Evolutionary conservation across 2,797 vertebrate genomes (phyloP).

Genomic region (Nasua narica): DNA sequence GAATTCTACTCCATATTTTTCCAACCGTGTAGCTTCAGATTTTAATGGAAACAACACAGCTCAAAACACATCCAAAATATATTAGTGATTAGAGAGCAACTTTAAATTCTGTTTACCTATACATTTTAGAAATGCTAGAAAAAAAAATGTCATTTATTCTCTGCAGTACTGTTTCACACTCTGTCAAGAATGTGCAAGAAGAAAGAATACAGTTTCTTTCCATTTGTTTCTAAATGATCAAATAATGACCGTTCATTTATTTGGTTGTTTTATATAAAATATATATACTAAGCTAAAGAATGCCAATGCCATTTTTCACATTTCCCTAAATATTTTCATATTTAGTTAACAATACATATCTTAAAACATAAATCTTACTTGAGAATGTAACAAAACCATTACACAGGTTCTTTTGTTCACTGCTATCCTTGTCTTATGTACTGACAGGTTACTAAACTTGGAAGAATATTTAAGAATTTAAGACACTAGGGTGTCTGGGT

Average conservation of each 20-base stretch:
- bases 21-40: background rate
- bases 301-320: background rate
- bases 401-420: background rate
- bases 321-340: background rate
- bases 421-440: background rate
- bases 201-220: background rate
- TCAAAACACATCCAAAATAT: background rate
- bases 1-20: background rate
- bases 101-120: slow-evolving; percentile 38
- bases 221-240: slow-evolving; percentile 3
- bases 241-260: background rate
- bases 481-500: background rate
- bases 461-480: slow-evolving; percentile 26
- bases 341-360: background rate
- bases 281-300: background rate
- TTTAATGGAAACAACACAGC: slow-evolving; percentile 4
- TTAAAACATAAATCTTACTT: slow-evolving; percentile 3
- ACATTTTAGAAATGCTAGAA: background rate
- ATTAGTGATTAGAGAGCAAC: slow-evolving; percentile 16
- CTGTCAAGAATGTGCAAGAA: background rate
- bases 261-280: background rate
- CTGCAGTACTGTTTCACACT: background rate
- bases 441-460: background rate
- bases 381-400: background rate
- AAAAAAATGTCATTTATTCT: background rate